These are phyloP conservation scores for Dinomys branickii DNA, from an alignment of 2,113 vertebrate species.

Conservation along the genomic window DNA sequence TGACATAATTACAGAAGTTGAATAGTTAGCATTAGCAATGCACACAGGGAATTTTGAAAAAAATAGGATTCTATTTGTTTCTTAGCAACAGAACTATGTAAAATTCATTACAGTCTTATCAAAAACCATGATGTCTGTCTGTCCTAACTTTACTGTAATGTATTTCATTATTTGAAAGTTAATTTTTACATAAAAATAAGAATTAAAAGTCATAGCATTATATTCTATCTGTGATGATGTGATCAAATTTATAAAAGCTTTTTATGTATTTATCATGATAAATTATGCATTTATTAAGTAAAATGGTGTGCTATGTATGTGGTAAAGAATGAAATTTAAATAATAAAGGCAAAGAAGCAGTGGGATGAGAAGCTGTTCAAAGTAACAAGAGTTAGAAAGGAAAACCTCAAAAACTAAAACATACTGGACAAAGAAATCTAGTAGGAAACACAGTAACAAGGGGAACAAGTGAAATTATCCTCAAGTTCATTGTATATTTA, in stretches of 20 bases:
- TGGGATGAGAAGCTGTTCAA: conserved; percentile 50
- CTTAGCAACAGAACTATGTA: conserved; percentile 28
- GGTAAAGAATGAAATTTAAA: conserved; percentile 46
- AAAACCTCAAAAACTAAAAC: not conserved
- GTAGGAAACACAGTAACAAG: not conserved
- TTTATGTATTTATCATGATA: not conserved
- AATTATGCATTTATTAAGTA: conserved; percentile 34
- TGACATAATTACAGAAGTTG: conserved; percentile 68
- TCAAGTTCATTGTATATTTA: conserved; percentile 19
- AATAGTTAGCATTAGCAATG: conserved; percentile 50
- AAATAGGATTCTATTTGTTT: conserved; percentile 61
- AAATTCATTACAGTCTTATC: conserved; percentile 16
- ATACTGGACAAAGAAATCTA: not conserved
- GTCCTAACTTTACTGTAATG: not conserved
- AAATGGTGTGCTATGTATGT: not conserved
- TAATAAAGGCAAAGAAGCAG: not conserved
- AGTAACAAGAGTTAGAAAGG: not conserved
- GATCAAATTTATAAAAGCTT: conserved; percentile 36
- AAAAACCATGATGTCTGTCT: conserved; percentile 19
- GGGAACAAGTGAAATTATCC: not conserved
- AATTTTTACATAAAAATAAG: conserved; percentile 48
- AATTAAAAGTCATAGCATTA: conserved; percentile 43
- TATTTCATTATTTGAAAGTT: conserved; percentile 55
- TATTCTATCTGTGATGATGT: not conserved
- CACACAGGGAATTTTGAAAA: conserved; percentile 62